Conservation (phyloP, 2,113 vertebrate species). For the Mastomys coucha region DNA sequence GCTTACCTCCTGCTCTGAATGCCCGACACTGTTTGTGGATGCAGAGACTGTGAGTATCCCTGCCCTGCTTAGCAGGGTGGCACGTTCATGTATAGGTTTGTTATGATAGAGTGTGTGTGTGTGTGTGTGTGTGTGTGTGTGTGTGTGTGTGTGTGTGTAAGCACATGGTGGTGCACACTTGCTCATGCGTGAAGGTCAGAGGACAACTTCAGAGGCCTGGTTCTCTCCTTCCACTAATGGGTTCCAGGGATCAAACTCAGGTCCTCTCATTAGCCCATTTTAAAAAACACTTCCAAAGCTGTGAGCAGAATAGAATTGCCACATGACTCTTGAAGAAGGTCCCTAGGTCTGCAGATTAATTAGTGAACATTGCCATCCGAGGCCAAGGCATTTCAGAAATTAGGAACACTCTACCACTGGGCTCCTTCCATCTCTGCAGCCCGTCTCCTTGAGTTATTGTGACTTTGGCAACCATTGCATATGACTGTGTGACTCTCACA, state of each 20-base stretch:
- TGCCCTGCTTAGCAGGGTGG: no score
- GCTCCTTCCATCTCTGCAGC: neutral
- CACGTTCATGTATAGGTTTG: neutral
- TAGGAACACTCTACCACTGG: accelerated
- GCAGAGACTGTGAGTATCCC: conserved; percentile 95
- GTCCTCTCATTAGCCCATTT: neutral
- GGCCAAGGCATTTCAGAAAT: neutral
- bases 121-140: neutral
- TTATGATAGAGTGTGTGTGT: neutral
- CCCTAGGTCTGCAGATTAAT: neutral
- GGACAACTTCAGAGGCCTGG: neutral
- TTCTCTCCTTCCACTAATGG: neutral
- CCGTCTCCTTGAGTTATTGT: neutral
- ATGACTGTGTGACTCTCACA: no score
- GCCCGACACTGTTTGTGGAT: conserved; percentile 97
- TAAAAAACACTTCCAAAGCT: neutral
- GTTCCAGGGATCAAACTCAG: neutral
- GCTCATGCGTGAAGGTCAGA: neutral
- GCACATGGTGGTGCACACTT: neutral
- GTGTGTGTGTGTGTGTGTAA: neutral
- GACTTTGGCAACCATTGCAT: neutral
- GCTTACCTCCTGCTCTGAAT: conserved; percentile 96
- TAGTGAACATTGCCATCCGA: neutral
- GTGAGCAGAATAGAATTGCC: neutral
- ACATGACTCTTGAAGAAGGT: neutral